phyloP scores from a whole-genome alignment of 2,888 invertebrate species.

The Mythimna albipuncta region DNA sequence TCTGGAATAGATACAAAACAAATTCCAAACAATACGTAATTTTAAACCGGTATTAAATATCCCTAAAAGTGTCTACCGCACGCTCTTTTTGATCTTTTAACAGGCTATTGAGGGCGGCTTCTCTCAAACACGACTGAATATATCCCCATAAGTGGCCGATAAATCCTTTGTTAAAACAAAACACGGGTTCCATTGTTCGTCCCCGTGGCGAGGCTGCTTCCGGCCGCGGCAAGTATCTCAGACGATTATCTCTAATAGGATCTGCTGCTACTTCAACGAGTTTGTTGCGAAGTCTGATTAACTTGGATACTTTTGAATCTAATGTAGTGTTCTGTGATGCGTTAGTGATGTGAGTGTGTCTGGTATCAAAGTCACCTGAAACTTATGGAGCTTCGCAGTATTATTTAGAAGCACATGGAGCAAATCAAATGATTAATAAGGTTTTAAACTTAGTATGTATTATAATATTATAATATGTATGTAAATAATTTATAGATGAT shows the following conservation, averaged over 20 bases:
- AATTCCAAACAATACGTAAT: slow-evolving; percentile 26
- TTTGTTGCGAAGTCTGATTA: slow-evolving; percentile 64
- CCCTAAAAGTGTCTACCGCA: slow-evolving; percentile 39
- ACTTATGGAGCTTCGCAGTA: neutral
- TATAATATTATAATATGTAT: no score
- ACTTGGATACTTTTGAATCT: slow-evolving; percentile 57
- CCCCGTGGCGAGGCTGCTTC: slow-evolving; percentile 48
- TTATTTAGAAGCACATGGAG: neutral
- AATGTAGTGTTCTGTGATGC: slow-evolving; percentile 28
- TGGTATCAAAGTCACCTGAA: neutral
- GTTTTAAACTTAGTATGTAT: no score
- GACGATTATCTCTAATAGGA: slow-evolving; percentile 72
- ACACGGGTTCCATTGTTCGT: slow-evolving; percentile 60
- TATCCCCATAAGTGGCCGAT: slow-evolving; percentile 64
- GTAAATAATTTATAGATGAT: no score
- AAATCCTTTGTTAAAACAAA: slow-evolving; percentile 69
- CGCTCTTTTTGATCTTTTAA: slow-evolving; percentile 63
- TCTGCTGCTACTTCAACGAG: slow-evolving; percentile 62
- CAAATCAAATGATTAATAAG: neutral
- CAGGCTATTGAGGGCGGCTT: slow-evolving; percentile 51
- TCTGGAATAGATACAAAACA: slow-evolving; percentile 16
- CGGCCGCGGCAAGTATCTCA: slow-evolving; percentile 48
- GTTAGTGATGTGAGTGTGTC: neutral
- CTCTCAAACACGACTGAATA: slow-evolving; percentile 51
- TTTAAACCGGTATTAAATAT: slow-evolving; percentile 46